Base-by-base conservation (phyloP, 2,888 invertebrate species). In the Rhamphomyia laevipes region DNA sequence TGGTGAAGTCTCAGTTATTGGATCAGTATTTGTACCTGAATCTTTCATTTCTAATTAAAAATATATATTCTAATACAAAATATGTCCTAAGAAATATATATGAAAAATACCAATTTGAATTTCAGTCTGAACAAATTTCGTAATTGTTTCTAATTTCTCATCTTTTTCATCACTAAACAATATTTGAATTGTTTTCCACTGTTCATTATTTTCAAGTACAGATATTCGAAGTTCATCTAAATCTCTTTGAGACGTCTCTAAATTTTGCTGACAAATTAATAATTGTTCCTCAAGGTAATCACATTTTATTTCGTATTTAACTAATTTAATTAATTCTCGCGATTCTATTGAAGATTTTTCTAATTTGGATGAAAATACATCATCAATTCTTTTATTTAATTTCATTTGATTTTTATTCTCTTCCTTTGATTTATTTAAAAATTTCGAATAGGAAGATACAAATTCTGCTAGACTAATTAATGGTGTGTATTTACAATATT, bases 401-500 rank as follows among this genome's bases (percentile, higher is more conserved):
- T 46, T 27, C 16, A n/a, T n/a, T 11, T 18, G 16, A 5, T 18
- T 21, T 15, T 43, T 27, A 7, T 49, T 45, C 21, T 53, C 52
- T 18, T 52, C 55, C 46, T 51, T 50, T 2, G 51, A 15, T 6
- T 56, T 56, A 12, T 53, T 59, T 7, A 52, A 53, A 45, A 65
- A 63, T 51, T 61, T 64, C 15, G 60, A 56, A 47, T 66, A 63
- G 13, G 65, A 60, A 51, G 61, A 63, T 37, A 65, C 61, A 53
- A 68, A 71, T 51, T 70, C 67, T 18, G 59, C 62, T 2, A 70
- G 60, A 57, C 65, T 63, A 59, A 70, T 62, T 41, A 70, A 50
- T 2, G 70, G 70, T 31, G 70, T 70, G 46, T 64, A 70, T 58
- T 69, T 66, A 57, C 64, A 63, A 57, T 67, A 70, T 59, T 70